These are phyloP conservation scores for Orchestia grillus DNA, from an alignment of 1,140 invertebrate genomes.

Conservation along the genomic window DNA sequence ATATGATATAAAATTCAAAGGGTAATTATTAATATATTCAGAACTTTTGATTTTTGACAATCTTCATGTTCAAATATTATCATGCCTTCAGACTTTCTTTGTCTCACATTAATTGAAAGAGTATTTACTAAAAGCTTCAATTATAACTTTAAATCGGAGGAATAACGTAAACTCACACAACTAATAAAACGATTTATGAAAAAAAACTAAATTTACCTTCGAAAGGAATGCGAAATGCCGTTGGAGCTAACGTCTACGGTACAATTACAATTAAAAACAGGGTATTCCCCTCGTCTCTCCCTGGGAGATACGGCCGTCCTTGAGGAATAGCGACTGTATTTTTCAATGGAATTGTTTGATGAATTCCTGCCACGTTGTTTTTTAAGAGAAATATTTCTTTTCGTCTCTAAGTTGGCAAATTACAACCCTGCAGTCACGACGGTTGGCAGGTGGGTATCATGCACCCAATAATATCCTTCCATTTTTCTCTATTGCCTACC, in stretches of 20 bases:
- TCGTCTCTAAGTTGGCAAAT: neutral
- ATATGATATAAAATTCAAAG: too few species aligned
- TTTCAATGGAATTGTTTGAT: neutral
- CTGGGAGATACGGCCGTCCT: neutral
- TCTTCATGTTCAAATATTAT: too few species aligned
- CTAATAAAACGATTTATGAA: neutral
- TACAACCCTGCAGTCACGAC: neutral
- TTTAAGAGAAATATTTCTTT: neutral
- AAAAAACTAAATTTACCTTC: neutral
- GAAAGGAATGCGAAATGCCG: neutral
- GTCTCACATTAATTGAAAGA: too few species aligned
- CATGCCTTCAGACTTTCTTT: too few species aligned
- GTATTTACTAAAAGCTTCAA: too few species aligned
- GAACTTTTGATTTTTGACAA: too few species aligned
- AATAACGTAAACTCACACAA: neutral
- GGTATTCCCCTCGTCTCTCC: neutral
- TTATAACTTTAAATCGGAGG: too few species aligned
- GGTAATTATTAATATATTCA: too few species aligned
- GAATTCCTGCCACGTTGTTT: neutral
- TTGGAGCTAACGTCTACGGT: neutral
- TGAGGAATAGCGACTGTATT: neutral
- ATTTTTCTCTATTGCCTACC: too few species aligned
- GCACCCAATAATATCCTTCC: too few species aligned
- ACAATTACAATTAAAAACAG: neutral
- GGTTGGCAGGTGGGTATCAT: too few species aligned